Evolutionary conservation across 2,888 invertebrate species (phyloP), one percentile per base, ranked within the genome.

Genomic region (Scaptomyza cyrtandrae): DNA sequence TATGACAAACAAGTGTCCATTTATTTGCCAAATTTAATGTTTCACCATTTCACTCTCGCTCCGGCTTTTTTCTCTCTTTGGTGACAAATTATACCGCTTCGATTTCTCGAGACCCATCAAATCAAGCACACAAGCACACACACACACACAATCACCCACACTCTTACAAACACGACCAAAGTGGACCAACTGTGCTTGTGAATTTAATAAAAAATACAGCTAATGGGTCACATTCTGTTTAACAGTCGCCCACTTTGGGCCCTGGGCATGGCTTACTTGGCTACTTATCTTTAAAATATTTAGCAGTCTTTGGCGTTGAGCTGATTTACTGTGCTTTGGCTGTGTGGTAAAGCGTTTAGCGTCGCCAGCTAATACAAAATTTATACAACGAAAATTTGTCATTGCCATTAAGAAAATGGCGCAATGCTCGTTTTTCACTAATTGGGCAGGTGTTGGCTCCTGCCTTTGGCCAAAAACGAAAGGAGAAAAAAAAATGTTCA

Each of bases 1-100:
- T 85, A 85, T 85, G 88, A 85, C 85, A 85, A 85, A 85, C 85
- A 85, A 85, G 85, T 85, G 88, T 88, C 85, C 88, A 85, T 85
- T 88, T 85, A 85, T 85, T 85, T 85, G 85, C 80, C 80, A 88
- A 85, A 85, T 85, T 85, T 85, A 86, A 85, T 85, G 85, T 86
- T 80, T 80, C 76, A 88, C 88, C 85, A 85, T 88, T 86, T 16
- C 41, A 41, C 41, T 16, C 4, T 41, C 39, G 9, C 39, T 16
- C 39, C 10, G 14, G 14, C 14, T 2, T 16, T 10, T 14, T 14
- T 14, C 14, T 0, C 14, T 16, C 9, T 39, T 83, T 69, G 69
- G 78, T 85, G 85, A 85, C 85, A 85, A 85, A 85, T 85, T 85
- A 80, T 88, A 59, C 65, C 78, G 83, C 84, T 85, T 85, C 88